Evolutionary conservation across 2,888 invertebrate genomes (phyloP), one percentile per base, ranked within the genome.

Genomic region (Eupeodes luniger): DNA sequence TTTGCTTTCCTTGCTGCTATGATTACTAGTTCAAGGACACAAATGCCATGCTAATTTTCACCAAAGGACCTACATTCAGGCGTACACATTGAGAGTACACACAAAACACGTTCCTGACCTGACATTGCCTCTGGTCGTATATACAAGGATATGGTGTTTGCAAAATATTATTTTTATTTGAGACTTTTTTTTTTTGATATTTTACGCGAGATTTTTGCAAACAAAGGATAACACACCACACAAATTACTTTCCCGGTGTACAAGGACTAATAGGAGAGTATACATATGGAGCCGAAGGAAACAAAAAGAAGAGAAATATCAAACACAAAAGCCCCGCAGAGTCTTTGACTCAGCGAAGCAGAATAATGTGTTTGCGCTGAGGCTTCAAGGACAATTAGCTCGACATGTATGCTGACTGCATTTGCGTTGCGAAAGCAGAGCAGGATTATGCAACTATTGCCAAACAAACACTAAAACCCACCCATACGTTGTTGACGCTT

Each of bases 21-120:
- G 79, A 88, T 88, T 88, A 88, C 88, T 88, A 88, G 88, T 88
- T 88, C 88, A 88, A 88, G 88, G 88, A 85, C 88, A 88, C 85
- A 81, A 88, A 88, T 88, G 81, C 85, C 81, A 88, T 85, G 85
- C 88, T 88, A 88, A 88, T 88, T 88, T 88, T 81, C 78, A 81
- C 81, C 81, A 88, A 85, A 88, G 70, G 88, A 88, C 85, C 88
- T 81, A 88, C 81, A 81, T 88, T 81, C 77, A 81, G 74, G 62
- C 85, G 78, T 77, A 81, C 88, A 81, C 75, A 76, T 80, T 67
- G 70, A 62, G 77, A 59, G 79, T n/a, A 70, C 67, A 88, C 36
- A 40, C 79, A 78, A 27, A 34, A 62, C 66, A 55, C 77, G 82
- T 49, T 74, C 61, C 62, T 72, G 83, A 67, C 61, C 62, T 72